Evolutionary conservation across 2,888 invertebrate species (phyloP), one percentile per base, ranked within the genome.

Genomic region (Nomada fabriciana): DNA sequence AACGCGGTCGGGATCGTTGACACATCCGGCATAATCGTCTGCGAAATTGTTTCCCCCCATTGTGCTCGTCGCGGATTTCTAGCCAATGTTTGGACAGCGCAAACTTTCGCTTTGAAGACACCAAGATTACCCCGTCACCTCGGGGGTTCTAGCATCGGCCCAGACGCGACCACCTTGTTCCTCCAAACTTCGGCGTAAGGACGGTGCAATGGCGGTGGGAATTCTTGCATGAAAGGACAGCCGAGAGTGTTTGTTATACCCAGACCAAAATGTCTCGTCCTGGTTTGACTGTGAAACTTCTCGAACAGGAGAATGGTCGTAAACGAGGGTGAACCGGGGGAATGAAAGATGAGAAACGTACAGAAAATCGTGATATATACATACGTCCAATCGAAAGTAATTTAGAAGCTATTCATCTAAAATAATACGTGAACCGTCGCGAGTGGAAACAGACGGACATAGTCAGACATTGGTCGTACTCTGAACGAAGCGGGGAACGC

Each of bases 261-360:
- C 59, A 84, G 84, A 76, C 88, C 89, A 7, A 36, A 89, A 89
- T 85, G 75, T 59, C 43, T 13, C 77, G 76, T 79, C 81, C 84
- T 20, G 42, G 64, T 75, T 83, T 76, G 76, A 78, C 78, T 79
- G 29, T 10, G 65, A 55, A 74, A 57, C 64, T 79, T 50, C 25
- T 29, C 55, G 57, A 61, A 20, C 57, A 53, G 42, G 20, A 15
- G 25, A n/a, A 20, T 18, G 23, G 18, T 11, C 15, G 20, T 2
- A 18, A 36, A 68, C n/a, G 50, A 42, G 57, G 5, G 36, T 63
- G 57, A 53, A 52, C 36, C 20, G 42, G n/a, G 15, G 29, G 50
- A 52, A 43, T 20, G 4, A 23, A 55, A 9, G 4, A 20, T 2
- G 2, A 9, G 18, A 50, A 25, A 7, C 23, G 25, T 47, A 47